A percentile compares a stretch with the other conserved stretches of the same genome.
phyloP scores from a whole-genome alignment of 2,888 invertebrate species.

The Eupithecia subfuscata region DNA sequence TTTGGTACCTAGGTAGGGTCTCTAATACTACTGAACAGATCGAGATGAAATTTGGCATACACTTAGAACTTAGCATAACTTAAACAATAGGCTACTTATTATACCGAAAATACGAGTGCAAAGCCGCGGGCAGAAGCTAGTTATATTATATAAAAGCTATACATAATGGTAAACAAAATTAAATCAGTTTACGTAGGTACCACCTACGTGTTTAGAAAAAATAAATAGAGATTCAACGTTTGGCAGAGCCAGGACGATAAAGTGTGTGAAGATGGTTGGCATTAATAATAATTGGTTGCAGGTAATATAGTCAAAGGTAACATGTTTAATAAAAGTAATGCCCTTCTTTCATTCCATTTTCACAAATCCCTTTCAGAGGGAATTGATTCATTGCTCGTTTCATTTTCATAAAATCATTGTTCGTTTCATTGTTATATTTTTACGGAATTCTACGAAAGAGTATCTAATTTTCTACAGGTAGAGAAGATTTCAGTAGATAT shows the following conservation, averaged over 20 bases:
- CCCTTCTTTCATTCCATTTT: constrained; percentile 13
- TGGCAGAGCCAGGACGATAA: not conserved
- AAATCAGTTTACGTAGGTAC: too few species aligned
- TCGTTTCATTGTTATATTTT: not conserved
- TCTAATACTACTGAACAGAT: too few species aligned
- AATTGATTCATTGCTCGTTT: constrained; percentile 14
- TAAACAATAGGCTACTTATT: too few species aligned
- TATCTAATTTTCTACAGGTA: not conserved
- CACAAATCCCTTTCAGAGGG: constrained; percentile 15
- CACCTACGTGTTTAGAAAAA: too few species aligned
- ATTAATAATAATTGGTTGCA: not conserved
- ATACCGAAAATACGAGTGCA: too few species aligned
- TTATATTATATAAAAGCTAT: too few species aligned
- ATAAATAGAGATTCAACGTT: not conserved
- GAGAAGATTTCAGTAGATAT: not conserved
- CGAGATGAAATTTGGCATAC: too few species aligned
- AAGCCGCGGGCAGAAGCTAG: too few species aligned
- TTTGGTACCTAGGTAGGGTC: too few species aligned
- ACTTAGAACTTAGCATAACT: too few species aligned
- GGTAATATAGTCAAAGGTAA: constrained; percentile 11
- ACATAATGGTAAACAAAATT: too few species aligned
- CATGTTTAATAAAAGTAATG: constrained; percentile 15
- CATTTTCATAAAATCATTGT: constrained; percentile 16
- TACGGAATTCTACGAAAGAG: not conserved
- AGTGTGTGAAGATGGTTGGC: not conserved